Evolutionary conservation across 1,140 invertebrate species (phyloP).

Genomic region (Rhagoletis pomonella): DNA sequence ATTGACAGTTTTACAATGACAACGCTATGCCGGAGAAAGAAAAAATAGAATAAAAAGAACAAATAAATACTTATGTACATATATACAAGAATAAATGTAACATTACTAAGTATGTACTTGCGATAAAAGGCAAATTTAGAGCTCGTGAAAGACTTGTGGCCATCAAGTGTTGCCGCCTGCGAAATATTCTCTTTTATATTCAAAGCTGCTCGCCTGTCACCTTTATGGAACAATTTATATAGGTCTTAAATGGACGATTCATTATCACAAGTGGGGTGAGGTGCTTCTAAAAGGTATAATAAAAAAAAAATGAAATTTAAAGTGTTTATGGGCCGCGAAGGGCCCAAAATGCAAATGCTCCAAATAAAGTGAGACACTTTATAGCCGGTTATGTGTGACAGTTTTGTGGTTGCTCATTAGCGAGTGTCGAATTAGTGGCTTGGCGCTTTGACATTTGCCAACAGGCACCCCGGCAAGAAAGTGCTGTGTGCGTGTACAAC

Average conservation of each 20-base stretch:
- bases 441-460: conserved; percentile 1
- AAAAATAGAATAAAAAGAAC: too few relatives aligned
- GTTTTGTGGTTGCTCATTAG: conserved; percentile 43
- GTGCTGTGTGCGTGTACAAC: background rate
- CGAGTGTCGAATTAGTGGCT: conserved; percentile 4
- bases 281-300: background rate
- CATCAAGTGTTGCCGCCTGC: background rate
- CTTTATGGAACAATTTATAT: background rate
- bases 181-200: background rate
- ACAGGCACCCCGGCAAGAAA: background rate
- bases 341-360: conserved; percentile 35
- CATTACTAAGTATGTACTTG: too few relatives aligned
- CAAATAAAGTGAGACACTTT: conserved; percentile 42
- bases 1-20: too few relatives aligned
- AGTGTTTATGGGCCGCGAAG: conserved; percentile 42
- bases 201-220: background rate
- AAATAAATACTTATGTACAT: too few relatives aligned
- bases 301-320: conserved; percentile 34
- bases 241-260: background rate
- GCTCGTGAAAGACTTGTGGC: too few relatives aligned
- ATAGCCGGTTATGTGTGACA: conserved; percentile 40
- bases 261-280: background rate
- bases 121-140: too few relatives aligned
- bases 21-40: too few relatives aligned
- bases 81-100: too few relatives aligned